Conservation (phyloP, 2,797 vertebrate genomes). For the Sandelia bainsii region DNA sequence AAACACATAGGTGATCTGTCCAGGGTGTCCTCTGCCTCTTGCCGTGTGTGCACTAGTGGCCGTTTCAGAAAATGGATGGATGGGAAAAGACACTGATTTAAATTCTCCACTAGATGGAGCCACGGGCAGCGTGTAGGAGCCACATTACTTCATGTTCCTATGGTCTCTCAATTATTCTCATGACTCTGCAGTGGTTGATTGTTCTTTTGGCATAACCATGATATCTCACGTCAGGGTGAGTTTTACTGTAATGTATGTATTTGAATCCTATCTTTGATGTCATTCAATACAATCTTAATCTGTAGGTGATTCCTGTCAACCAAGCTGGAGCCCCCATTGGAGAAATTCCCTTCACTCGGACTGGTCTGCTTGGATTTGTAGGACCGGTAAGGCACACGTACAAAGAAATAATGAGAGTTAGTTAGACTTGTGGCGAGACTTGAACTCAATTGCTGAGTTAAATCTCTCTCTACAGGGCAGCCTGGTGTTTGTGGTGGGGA, state of each 20-base stretch:
- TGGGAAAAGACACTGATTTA: background rate
- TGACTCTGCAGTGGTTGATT: background rate
- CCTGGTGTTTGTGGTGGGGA: constrained; percentile 96
- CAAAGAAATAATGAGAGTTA: background rate
- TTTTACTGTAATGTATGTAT: background rate
- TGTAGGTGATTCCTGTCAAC: constrained; percentile 94
- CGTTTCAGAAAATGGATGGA: constrained; percentile 9
- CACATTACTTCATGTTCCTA: background rate
- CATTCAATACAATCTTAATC: constrained; percentile 27
- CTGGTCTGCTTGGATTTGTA: constrained; percentile 96
- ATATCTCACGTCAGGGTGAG: background rate
- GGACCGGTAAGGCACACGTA: constrained; percentile 88
- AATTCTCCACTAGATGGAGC: constrained; percentile 36
- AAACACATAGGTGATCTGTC: background rate
- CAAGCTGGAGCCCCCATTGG: constrained; percentile 92
- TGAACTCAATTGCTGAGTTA: background rate
- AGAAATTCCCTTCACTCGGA: constrained; percentile 92
- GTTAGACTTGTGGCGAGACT: no score
- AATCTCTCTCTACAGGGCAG: constrained; percentile 87
- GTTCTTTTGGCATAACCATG: background rate
- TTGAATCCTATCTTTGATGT: constrained; percentile 3
- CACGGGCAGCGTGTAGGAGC: background rate
- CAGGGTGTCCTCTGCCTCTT: background rate
- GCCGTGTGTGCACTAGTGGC: background rate
- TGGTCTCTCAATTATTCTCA: background rate